A percentile compares a stretch with the other conserved stretches of the same genome.
phyloP scores from a whole-genome alignment of 2,888 invertebrate species.

The Idaea dimidiata region DNA sequence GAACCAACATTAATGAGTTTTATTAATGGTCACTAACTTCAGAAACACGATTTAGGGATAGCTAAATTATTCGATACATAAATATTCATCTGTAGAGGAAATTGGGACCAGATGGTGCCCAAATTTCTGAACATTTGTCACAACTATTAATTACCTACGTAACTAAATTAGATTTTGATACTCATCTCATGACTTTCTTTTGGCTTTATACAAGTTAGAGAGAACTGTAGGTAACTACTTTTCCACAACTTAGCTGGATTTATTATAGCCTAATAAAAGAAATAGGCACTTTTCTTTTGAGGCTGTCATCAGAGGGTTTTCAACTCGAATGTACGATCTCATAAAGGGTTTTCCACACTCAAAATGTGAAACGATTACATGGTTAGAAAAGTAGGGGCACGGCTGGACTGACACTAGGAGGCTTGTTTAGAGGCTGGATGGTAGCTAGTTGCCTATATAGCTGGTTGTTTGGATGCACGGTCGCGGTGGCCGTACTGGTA shows the following conservation, averaged over 20 bases:
- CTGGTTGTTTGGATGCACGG: too few species aligned
- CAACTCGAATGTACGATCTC: slow-evolving; percentile 22
- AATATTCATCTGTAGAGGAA: not conserved
- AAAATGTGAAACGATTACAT: not conserved
- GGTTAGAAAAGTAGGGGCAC: slow-evolving; percentile 8
- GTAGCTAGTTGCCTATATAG: too few species aligned
- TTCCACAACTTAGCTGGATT: not conserved
- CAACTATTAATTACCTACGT: not conserved
- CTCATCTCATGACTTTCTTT: too few species aligned
- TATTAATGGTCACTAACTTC: slow-evolving; percentile 21
- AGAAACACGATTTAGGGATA: slow-evolving; percentile 17
- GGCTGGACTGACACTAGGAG: not conserved
- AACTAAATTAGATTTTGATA: too few species aligned
- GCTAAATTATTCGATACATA: slow-evolving; percentile 10
- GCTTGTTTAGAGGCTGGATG: too few species aligned
- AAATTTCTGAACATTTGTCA: not conserved
- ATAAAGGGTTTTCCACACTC: slow-evolving; percentile 12
- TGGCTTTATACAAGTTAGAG: not conserved
- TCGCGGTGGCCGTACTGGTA: too few species aligned
- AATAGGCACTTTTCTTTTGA: slow-evolving; percentile 22
- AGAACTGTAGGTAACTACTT: not conserved
- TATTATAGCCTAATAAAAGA: slow-evolving; percentile 16
- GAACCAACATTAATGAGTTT: slow-evolving; percentile 22
- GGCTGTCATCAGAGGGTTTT: slow-evolving; percentile 21
- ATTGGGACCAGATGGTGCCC: not conserved